phyloP scores from a whole-genome alignment of 1,140 invertebrate genomes.

The Proctacanthus coquilletti region DNA sequence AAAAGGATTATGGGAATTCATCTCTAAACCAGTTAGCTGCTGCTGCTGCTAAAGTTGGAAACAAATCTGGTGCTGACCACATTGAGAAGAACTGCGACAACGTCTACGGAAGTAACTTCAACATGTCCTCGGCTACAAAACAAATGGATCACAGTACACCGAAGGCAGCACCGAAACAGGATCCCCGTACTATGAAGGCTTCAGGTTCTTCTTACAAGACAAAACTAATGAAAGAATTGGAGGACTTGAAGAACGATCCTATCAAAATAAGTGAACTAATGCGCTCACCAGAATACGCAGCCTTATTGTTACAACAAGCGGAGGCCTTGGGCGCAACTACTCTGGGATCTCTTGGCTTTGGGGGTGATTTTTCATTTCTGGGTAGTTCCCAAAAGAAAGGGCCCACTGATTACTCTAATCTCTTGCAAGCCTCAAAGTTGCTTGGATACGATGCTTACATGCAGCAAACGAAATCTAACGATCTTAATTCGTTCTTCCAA shows the following conservation, averaged over 20 bases:
- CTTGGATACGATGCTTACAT: slow-evolving; percentile 27
- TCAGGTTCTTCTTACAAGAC: slow-evolving; percentile 20
- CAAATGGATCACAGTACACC: too few species aligned
- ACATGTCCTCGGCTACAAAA: slow-evolving; percentile 17
- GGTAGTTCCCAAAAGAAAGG: slow-evolving; percentile 9
- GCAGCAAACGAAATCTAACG: slow-evolving; percentile 23
- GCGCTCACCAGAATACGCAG: slow-evolving; percentile 26
- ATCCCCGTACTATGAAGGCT: neutral
- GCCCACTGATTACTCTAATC: slow-evolving; percentile 23
- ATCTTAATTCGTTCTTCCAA: slow-evolving; percentile 23
- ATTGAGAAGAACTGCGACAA: neutral
- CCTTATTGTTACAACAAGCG: slow-evolving; percentile 23
- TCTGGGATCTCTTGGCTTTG: slow-evolving; percentile 23
- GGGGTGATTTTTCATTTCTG: slow-evolving; percentile 21
- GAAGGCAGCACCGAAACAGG: neutral
- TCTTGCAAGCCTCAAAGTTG: slow-evolving; percentile 25
- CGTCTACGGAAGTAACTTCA: neutral
- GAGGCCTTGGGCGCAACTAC: slow-evolving; percentile 27
- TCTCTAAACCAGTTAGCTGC: slow-evolving; percentile 25
- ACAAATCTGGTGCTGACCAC: slow-evolving; percentile 9
- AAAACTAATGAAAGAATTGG: slow-evolving; percentile 27
- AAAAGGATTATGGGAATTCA: slow-evolving; percentile 24
- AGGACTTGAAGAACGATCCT: slow-evolving; percentile 27
- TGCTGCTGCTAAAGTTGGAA: slow-evolving; percentile 23
- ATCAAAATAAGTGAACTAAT: slow-evolving; percentile 28